Conservation (phyloP, 2,113 vertebrate genomes). For the Megaceryle torquata region DNA sequence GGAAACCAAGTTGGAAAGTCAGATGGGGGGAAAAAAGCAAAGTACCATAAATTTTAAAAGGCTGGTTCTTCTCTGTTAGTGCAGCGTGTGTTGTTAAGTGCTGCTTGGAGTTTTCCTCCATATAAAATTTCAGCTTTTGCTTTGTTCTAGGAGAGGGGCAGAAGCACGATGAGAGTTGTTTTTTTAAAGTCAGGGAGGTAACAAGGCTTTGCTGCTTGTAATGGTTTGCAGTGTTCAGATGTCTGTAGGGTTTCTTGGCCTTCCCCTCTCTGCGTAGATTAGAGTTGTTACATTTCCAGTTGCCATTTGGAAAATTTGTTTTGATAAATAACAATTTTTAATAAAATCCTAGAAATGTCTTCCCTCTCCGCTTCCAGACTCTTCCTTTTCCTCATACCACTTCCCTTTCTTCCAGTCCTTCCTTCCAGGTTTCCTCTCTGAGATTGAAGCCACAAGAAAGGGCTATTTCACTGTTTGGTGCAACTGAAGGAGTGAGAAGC, state of each 20-base stretch:
- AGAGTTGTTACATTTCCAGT: not conserved
- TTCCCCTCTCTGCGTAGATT: not conserved
- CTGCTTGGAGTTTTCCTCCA: not conserved
- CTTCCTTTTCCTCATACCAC: not conserved
- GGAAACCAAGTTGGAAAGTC: not conserved
- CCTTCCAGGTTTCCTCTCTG: conserved; percentile 30
- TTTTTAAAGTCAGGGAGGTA: not conserved
- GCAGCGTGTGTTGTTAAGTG: not conserved
- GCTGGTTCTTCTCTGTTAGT: not conserved
- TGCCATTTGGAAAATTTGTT: not conserved
- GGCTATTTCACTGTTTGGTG: not conserved
- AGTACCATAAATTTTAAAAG: not conserved
- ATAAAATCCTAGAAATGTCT: not conserved
- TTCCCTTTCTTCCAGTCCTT: not conserved
- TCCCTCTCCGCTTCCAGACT: not conserved
- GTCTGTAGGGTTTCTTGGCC: not conserved
- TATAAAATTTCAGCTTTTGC: not conserved
- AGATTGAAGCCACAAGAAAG: not conserved
- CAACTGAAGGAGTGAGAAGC: not conserved
- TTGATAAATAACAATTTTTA: not conserved
- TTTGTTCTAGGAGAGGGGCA: not conserved
- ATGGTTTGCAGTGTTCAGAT: not conserved
- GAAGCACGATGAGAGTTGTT: not conserved
- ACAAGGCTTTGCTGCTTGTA: not conserved
- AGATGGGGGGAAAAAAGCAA: not conserved